These are phyloP conservation scores for Drosophila mettleri DNA, from an alignment of 2,888 invertebrate genomes.

Conservation along the genomic window DNA sequence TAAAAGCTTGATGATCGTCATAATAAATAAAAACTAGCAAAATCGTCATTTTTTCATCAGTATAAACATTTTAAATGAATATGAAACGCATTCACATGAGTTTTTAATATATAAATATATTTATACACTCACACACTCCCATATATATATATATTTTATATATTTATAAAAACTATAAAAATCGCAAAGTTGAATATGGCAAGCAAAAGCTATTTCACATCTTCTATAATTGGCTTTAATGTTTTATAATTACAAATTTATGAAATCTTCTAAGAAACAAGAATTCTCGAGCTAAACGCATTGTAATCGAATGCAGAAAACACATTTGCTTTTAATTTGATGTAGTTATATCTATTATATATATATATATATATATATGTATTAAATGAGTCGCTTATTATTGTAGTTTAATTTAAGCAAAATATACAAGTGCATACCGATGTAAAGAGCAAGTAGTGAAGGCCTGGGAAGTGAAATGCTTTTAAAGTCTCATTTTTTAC, in stretches of 20 bases:
- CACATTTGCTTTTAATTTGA: constrained; percentile 71
- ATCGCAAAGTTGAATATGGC: constrained; percentile 63
- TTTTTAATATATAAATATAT: constrained; percentile 59
- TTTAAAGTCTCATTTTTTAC: constrained; percentile 82
- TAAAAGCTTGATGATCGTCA: constrained; percentile 34
- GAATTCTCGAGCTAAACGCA: constrained; percentile 59
- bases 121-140: constrained; percentile 14
- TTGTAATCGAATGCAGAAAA: constrained; percentile 50
- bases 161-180: constrained; percentile 77
- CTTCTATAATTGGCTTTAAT: constrained; percentile 80
- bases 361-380: constrained; percentile 69
- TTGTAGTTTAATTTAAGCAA: constrained; percentile 81
- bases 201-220: constrained; percentile 66
- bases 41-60: constrained; percentile 64
- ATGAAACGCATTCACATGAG: constrained; percentile 66
- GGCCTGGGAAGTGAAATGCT: constrained; percentile 79
- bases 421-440: constrained; percentile 63
- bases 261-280: constrained; percentile 36
- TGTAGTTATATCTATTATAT: constrained; percentile 72
- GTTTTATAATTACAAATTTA: constrained; percentile 57
- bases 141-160: constrained; percentile 72
- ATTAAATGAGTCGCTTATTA: constrained; percentile 78
- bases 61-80: constrained; percentile 67
- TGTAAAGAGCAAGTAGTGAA: constrained; percentile 60
- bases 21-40: constrained; percentile 47